phyloP scores from a whole-genome alignment of 2,888 invertebrate species.

The Gasteruption jaculator region DNA sequence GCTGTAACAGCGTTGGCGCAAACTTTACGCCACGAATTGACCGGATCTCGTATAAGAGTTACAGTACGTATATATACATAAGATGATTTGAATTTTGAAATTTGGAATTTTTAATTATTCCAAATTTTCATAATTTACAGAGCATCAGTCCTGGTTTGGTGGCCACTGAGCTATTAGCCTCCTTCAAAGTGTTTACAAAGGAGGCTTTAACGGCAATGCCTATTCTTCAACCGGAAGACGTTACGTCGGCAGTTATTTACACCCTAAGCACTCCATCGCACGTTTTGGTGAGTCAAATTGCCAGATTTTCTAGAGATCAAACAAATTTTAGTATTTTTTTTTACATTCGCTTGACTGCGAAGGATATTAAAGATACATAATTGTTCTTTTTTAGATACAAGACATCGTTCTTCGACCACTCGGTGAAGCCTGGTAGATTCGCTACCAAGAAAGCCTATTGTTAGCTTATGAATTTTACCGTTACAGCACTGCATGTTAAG shows the following conservation, averaged over 20 bases:
- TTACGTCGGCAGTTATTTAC: constrained; percentile 62
- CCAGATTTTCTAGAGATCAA: background rate
- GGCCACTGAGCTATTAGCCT: constrained; percentile 54
- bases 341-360: background rate
- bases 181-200: constrained; percentile 35
- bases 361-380: too few species aligned
- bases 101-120: background rate
- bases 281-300: constrained; percentile 53
- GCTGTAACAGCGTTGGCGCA: constrained; percentile 58
- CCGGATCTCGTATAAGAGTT: constrained; percentile 36
- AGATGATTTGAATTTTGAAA: background rate
- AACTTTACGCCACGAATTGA: constrained; percentile 58
- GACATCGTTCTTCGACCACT: constrained; percentile 37
- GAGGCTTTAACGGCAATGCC: constrained; percentile 46
- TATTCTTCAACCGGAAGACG: constrained; percentile 56
- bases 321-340: background rate
- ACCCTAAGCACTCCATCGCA: constrained; percentile 60
- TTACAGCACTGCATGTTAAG: too few species aligned
- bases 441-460: too few species aligned
- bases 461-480: too few species aligned
- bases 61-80: constrained; percentile 23
- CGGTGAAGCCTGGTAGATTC: constrained; percentile 42
- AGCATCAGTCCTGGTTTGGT: constrained; percentile 64
- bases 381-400: constrained; percentile 30
- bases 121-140: constrained; percentile 44